These are phyloP conservation scores for Podiceps cristatus DNA, from an alignment of 2,113 vertebrate species.

Conservation along the genomic window DNA sequence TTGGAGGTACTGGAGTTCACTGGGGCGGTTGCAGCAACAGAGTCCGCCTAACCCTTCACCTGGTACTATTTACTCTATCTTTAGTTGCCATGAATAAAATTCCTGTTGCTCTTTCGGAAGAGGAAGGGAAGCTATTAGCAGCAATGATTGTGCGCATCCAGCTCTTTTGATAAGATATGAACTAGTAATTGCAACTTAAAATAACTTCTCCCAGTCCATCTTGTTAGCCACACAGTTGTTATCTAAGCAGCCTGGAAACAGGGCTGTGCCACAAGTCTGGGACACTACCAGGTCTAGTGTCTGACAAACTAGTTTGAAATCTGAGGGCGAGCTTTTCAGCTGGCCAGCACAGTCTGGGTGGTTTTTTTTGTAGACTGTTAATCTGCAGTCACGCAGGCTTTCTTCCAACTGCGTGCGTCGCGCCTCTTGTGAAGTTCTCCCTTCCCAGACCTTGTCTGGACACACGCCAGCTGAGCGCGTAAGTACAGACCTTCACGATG, in stretches of 20 bases:
- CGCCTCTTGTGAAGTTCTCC: background rate
- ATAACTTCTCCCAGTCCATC: background rate
- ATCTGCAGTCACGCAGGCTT: background rate
- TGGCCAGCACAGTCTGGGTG: background rate
- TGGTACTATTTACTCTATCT: background rate
- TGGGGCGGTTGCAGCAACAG: background rate
- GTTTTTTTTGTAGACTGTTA: background rate
- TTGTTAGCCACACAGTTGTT: background rate
- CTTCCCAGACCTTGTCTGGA: background rate
- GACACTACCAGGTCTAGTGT: background rate
- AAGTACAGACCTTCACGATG: background rate
- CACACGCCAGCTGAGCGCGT: rapidly evolving
- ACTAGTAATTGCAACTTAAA: conserved; percentile 16
- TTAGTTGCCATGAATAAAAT: background rate
- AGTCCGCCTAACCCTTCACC: background rate
- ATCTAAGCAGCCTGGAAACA: background rate
- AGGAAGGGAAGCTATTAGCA: conserved; percentile 11
- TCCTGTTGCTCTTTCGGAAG: background rate
- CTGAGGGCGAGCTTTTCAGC: background rate
- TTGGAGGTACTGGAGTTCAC: background rate
- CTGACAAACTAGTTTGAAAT: background rate
- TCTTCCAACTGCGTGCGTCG: background rate
- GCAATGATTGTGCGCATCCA: background rate
- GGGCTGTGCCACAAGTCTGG: background rate
- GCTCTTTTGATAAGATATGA: background rate